A percentile compares a stretch with the other conserved stretches of the same genome.
phyloP scores from a whole-genome alignment of 2,797 vertebrate genomes.

The Alouatta caraya region DNA sequence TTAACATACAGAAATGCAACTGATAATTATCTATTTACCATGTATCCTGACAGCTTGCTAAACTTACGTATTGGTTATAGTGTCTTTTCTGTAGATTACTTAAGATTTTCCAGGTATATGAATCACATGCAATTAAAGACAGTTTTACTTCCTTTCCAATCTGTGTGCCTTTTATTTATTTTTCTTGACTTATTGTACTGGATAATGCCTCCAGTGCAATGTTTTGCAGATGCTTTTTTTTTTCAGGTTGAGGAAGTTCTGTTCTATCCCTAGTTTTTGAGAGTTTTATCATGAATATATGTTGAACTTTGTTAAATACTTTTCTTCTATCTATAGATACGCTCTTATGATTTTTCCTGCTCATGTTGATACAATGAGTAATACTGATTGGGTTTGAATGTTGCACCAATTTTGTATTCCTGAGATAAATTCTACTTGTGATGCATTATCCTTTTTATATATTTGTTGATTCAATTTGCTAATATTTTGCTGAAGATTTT shows the following conservation, averaged over 20 bases:
- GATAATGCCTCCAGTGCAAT: background rate
- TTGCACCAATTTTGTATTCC: background rate
- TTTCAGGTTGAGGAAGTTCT: background rate
- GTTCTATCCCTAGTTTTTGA: background rate
- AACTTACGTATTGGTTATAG: background rate
- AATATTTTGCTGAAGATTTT: slow-evolving; percentile 8
- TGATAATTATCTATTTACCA: background rate
- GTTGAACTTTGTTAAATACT: background rate
- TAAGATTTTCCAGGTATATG: background rate
- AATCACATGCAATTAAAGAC: background rate
- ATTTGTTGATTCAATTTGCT: background rate
- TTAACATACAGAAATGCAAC: background rate
- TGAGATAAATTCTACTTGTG: background rate
- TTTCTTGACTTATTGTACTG: background rate
- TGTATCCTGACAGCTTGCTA: background rate
- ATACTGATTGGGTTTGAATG: background rate
- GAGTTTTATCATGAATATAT: slow-evolving; percentile 1
- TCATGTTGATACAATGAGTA: background rate
- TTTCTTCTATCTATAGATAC: background rate
- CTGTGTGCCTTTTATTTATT: background rate
- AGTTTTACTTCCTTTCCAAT: slow-evolving; percentile 1
- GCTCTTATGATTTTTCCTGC: background rate
- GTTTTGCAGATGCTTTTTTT: background rate
- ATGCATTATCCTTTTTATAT: background rate
- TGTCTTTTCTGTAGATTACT: background rate